Percentiles rank a stretch among this genome's conserved stretches.
Conservation (phyloP, 2,888 invertebrate species). For the Molanna angustata region DNA sequence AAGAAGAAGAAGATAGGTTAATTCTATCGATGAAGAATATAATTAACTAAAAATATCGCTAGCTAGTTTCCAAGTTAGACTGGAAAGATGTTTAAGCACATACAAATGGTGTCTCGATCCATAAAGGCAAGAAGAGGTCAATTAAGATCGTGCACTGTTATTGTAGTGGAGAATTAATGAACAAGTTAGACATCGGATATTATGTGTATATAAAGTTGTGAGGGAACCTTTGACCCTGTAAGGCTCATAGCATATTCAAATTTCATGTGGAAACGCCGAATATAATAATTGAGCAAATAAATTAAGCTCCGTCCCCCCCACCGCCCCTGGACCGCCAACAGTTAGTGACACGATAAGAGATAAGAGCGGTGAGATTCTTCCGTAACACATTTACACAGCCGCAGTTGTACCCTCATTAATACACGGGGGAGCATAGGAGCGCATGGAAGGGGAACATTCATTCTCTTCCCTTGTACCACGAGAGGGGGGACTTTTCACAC, state of each 20-base stretch:
- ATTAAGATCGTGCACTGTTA: neutral
- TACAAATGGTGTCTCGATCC: no score
- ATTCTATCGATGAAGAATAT: no score
- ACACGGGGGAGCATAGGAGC: no score
- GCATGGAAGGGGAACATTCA: no score
- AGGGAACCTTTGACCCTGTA: neutral
- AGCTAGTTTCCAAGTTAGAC: no score
- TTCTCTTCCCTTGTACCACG: no score
- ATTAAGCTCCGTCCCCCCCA: conserved; percentile 9
- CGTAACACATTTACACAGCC: conserved; percentile 22
- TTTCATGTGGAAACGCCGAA: conserved; percentile 14
- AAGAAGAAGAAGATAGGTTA: no score
- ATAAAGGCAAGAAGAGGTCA: neutral
- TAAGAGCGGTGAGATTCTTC: conserved; percentile 24
- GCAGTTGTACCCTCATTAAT: conserved; percentile 23
- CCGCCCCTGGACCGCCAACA: conserved; percentile 7
- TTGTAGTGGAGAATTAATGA: neutral
- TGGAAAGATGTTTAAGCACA: no score
- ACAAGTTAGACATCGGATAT: neutral
- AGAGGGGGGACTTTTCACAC: no score
- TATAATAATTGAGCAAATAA: conserved; percentile 21
- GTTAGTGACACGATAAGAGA: conserved; percentile 24
- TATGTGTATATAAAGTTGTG: neutral
- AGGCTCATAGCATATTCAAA: conserved; percentile 2
- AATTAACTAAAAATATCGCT: no score